Conservation (phyloP, 1,140 invertebrate species). For the Halyomorpha halys region DNA sequence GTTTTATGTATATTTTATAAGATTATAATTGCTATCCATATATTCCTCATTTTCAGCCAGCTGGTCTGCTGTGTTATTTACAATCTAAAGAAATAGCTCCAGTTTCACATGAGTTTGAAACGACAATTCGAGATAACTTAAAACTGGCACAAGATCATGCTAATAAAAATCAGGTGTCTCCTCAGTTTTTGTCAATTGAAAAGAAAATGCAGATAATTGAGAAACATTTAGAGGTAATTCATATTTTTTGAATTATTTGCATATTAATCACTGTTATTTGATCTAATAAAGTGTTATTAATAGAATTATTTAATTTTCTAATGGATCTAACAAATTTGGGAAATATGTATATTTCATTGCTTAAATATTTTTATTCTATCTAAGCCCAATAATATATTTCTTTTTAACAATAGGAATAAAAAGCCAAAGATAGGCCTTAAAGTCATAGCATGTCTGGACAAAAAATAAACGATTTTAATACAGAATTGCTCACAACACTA, state of each 20-base stretch:
- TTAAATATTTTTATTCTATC: no score
- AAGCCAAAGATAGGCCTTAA: no score
- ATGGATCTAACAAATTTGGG: no score
- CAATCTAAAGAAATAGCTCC: constrained; percentile 82
- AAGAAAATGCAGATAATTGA: constrained; percentile 64
- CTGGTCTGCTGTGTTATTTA: constrained; percentile 80
- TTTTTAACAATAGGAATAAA: no score
- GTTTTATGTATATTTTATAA: neutral
- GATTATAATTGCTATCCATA: constrained; percentile 14
- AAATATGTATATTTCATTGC: no score
- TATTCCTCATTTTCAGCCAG: constrained; percentile 47
- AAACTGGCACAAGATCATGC: constrained; percentile 82
- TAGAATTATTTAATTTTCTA: no score
- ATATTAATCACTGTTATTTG: neutral
- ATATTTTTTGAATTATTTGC: neutral
- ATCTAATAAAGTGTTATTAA: no score
- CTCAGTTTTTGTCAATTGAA: constrained; percentile 58
- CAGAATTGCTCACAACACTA: no score
- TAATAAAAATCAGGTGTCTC: constrained; percentile 49
- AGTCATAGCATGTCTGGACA: no score
- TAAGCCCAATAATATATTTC: no score
- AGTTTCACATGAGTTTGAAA: constrained; percentile 59
- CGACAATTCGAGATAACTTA: constrained; percentile 83
- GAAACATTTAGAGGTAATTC: constrained; percentile 55
- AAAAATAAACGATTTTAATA: no score